These are phyloP conservation scores for Hirudo medicinalis DNA, from an alignment of 1,140 invertebrate species.

Conservation along the genomic window DNA sequence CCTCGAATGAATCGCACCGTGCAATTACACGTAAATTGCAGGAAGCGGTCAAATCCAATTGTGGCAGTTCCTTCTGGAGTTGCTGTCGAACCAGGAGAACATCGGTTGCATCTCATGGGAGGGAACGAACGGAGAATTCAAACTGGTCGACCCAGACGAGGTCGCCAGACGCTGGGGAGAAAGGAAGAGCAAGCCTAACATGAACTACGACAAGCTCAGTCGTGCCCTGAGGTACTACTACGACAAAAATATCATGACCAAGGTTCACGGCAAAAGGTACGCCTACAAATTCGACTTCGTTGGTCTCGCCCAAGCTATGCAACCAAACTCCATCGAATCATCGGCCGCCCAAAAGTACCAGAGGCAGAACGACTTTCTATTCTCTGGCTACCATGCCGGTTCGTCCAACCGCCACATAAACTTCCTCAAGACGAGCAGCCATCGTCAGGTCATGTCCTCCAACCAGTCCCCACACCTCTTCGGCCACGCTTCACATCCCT, in stretches of 20 bases:
- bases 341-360: slow-evolving; percentile 21
- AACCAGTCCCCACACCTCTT: slow-evolving; percentile 19
- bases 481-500: slow-evolving; percentile 9
- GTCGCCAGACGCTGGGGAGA: slow-evolving; percentile 94
- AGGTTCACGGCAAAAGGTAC: slow-evolving; percentile 64
- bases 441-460: slow-evolving; percentile 5
- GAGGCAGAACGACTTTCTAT: slow-evolving; percentile 21
- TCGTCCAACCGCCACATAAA: slow-evolving; percentile 18
- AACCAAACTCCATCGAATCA: slow-evolving; percentile 19
- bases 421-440: slow-evolving; percentile 15
- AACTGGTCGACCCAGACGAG: slow-evolving; percentile 91
- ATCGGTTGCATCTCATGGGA: slow-evolving; percentile 84
- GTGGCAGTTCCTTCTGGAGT: slow-evolving; percentile 94
- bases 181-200: slow-evolving; percentile 94
- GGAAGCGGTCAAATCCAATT: slow-evolving; percentile 69
- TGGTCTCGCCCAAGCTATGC: slow-evolving; percentile 43
- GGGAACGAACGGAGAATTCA: slow-evolving; percentile 88
- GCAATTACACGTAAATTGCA: slow-evolving; percentile 1
- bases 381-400: slow-evolving; percentile 19
- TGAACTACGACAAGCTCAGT: slow-evolving; percentile 99
- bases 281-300: slow-evolving; percentile 94
- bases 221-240: slow-evolving; percentile 69
- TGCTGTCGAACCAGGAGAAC: slow-evolving; percentile 72
- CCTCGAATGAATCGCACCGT: no score
- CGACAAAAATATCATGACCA: slow-evolving; percentile 53